phyloP scores from a whole-genome alignment of 53 echinoderm and acorn worm genomes.

The Zoroaster sp. region DNA sequence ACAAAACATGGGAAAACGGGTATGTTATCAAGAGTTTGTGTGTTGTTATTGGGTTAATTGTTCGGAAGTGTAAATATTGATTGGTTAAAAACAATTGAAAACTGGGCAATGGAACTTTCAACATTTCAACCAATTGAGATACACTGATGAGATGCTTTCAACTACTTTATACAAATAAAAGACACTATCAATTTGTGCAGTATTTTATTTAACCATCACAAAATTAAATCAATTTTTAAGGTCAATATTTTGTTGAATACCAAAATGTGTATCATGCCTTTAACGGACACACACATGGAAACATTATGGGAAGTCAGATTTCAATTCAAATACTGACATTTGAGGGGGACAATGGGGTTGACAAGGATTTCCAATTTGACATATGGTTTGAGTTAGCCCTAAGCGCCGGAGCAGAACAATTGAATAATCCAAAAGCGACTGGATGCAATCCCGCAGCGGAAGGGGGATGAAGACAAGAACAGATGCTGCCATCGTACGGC shows the following conservation, averaged over 20 bases:
- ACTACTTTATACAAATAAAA: no score
- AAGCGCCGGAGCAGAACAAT: not conserved
- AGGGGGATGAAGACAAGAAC: not conserved
- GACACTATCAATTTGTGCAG: no score
- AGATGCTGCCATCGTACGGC: not conserved
- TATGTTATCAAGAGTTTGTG: not conserved
- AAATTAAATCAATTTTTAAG: no score
- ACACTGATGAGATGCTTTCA: not conserved
- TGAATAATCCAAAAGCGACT: not conserved
- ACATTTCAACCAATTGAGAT: not conserved
- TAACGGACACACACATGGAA: no score
- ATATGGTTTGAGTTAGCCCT: slow-evolving; percentile 13
- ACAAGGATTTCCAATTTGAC: not conserved
- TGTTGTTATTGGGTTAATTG: not conserved
- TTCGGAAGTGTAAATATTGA: not conserved
- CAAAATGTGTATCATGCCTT: no score
- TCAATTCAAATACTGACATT: no score
- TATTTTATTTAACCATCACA: no score
- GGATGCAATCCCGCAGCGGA: not conserved
- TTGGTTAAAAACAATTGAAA: not conserved
- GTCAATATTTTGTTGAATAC: no score
- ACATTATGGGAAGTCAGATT: no score
- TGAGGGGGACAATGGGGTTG: no score
- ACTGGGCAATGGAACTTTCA: not conserved
- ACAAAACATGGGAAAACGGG: not conserved